Base-by-base conservation (phyloP, 1,140 invertebrate genomes). In the Bombus affinis region DNA sequence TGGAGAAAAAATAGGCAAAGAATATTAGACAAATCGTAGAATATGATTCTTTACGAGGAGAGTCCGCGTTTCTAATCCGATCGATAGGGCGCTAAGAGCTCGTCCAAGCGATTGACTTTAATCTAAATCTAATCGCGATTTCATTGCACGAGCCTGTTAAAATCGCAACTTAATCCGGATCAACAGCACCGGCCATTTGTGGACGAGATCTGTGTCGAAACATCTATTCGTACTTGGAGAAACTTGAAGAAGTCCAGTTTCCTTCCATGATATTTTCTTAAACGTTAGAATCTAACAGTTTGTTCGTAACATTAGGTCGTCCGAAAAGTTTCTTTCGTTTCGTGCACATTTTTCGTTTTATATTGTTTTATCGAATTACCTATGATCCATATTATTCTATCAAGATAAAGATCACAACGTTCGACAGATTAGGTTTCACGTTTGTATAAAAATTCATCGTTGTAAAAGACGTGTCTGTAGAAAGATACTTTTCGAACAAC, bases 111-210 rank as follows among this genome's bases (percentile, higher is more conserved):
- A 77, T 83, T 83, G 81, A 75, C 84, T 86, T 90, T 93, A 93
- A 94, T 93, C 92, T 91, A 89, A 92, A 92, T 90, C 92, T 93
- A 93, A 93, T 92, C 82, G 44, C 76, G 76, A 74, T 44, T 73
- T 62, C 66, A 39, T 81, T 57, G 68, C 59, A 35, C 65, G 57
- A 62, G 18, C 87, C 88, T 83, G 91, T 93, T 93, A 91, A 88
- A 93, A 92, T 89, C 83, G 91, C 75, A 88, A 91, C 91, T 92
- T 89, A 92, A 93, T 92, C 88, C 91, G 88, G 92, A 92, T 94
- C 88, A 91, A 73, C 88, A 32, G 35, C 65, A 81, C 42, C 81
- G 79, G 73, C 77, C 89, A 86, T 86, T 91, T 86, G 91, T 79
- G 75, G 72, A 32, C 37, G 53, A 80, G 42, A 66, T 72, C 73